Evolutionary conservation across 2,797 vertebrate species (phyloP), one percentile per base, ranked within the genome.

Genomic region (Meda fulgida): DNA sequence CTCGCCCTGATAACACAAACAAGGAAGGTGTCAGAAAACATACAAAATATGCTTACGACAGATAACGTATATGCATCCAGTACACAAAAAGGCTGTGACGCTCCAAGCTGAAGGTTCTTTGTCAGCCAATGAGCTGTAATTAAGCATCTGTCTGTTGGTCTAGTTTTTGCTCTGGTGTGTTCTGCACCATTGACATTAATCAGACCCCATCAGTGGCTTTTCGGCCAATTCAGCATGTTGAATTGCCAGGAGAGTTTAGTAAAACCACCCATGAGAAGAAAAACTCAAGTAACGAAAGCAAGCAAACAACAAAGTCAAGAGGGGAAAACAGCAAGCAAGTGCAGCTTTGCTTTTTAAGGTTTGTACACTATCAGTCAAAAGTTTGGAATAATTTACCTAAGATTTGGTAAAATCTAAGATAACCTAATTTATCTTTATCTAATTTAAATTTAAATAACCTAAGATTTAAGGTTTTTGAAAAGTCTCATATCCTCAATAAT

Each of bases 1-100:
- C 96, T 97, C 66, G 96, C 97, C 95, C 98, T 99, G 90, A n/a
- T 81, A 51, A 87, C 87, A 88, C 81, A 91, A 79, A 92, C 87
- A 83, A 26, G 1, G 1, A 38, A 43, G 1, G 31, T 2, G 7
- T 48, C 18, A 84, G 10, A 67, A 71, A 55, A 36, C 16, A 14
- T 14, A 18, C 18, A 14, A 71, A n/a, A 40, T 43, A 14, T 40
- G 40, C 4, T 26, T 19, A 55, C 9, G 8, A 43, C 58, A 21
- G 26, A 53, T 7, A 11, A 69, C 0, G 16, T 19, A 16, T n/a
- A 51, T 26, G 71, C 31, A 85, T 31, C 23, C 4, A 75, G 66
- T 18, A 51, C 16, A 21, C 48, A 67, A 18, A 7, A 75, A 36
- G 16, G 7, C 19, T 4, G 11, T 29, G 71, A 29, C 36, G n/a